Evolutionary conservation across 2,888 invertebrate species (phyloP), one percentile per base, ranked within the genome.

Genomic region (Vesta saturnalis): DNA sequence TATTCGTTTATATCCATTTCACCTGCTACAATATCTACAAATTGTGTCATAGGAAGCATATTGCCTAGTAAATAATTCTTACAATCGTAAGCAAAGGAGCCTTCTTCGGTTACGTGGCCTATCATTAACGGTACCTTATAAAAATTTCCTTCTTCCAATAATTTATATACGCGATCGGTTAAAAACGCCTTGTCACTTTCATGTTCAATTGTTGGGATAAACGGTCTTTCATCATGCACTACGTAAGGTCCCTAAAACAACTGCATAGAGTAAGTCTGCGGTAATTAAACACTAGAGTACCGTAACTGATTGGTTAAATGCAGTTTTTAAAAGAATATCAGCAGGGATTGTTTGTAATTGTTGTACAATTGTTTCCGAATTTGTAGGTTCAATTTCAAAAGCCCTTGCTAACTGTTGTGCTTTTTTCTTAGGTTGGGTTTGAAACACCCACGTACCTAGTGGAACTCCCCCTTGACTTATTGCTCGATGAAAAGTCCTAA

Each of bases 391-490:
- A 10, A 70, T 60, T n/a, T 46, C 60, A 10, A 67, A 66, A 14
- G 62, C 60, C 21, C 22, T 39, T 6, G 49, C 60, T 0, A 67
- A 22, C 18, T 30, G 58, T 0, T 21, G 2, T 1, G 22, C 39
- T 46, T 59, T 63, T 23, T 67, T 12, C 16, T 12, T 12, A 3
- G 70, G 66, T 12, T 67, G 12, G 5, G 14, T 14, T 62, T 66
- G 70, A 12, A 59, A 59, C 10, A 59, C 63, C 66, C 66, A 70
- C 21, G 63, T 49, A 15, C 60, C 60, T 6, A 70, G 21, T 0
- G 70, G 23, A 23, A 46, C 52, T 0, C 70, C 70, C 23, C 70
- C 66, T 19, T 70, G 66, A 43, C 66, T 66, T 5, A 70, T 70
- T 8, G 70, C 70, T 19, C 54, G 12, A 23, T 59, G 59, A 35